Conservation (phyloP, 2,797 vertebrate genomes). For the Falco cherrug region DNA sequence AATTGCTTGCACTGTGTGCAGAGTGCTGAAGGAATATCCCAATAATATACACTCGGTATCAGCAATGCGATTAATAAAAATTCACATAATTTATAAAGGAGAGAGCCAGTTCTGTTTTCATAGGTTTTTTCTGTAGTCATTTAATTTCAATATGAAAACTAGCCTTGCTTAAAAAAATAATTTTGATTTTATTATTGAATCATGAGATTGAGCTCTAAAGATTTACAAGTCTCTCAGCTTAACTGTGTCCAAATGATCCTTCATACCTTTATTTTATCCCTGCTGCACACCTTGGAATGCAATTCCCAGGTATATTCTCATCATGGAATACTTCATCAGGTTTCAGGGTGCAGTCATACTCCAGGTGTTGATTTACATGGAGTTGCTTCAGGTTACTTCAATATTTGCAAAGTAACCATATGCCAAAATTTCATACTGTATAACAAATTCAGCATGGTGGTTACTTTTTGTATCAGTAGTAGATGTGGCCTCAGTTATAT, state of each 20-base stretch:
- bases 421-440: not conserved
- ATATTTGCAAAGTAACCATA: not conserved
- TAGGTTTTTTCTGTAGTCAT: not conserved
- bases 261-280: not conserved
- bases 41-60: not conserved
- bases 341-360: not conserved
- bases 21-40: not conserved
- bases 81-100: not conserved
- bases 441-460: not conserved
- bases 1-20: not conserved
- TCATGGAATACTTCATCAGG: not conserved
- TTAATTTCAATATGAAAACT: not conserved
- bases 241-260: not conserved
- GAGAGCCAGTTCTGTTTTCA: not conserved
- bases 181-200: constrained; percentile 42
- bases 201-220: not conserved
- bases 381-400: not conserved
- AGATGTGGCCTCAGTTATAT: not conserved
- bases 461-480: not conserved
- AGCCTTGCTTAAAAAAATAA: not conserved
- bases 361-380: not conserved
- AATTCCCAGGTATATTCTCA: not conserved
- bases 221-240: not conserved
- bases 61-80: not conserved
- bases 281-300: not conserved